These are phyloP conservation scores for Parnassius orleans DNA, from an alignment of 2,888 invertebrate species.

Conservation along the genomic window DNA sequence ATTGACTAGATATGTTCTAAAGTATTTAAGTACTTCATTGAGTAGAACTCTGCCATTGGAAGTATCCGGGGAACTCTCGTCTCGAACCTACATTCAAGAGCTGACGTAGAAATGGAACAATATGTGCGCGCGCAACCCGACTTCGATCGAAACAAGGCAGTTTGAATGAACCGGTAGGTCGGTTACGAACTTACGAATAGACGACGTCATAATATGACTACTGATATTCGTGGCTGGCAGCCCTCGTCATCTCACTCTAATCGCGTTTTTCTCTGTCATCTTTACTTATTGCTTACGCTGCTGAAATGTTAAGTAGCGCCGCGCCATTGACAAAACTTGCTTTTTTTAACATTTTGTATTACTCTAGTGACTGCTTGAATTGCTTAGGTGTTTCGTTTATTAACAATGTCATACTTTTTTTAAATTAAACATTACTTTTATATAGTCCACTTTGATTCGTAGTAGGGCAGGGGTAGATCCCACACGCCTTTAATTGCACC, in stretches of 20 bases:
- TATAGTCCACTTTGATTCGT: no score
- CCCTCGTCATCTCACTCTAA: conserved; percentile 18
- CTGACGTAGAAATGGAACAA: conserved; percentile 35
- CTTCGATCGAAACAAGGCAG: conserved; percentile 60
- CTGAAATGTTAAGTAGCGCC: no score
- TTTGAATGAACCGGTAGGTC: conserved; percentile 67
- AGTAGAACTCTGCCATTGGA: conserved; percentile 27
- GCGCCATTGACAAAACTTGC: no score
- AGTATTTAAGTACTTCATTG: neutral
- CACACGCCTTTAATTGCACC: no score
- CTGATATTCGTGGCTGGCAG: conserved; percentile 30
- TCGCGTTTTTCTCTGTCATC: conserved; percentile 6
- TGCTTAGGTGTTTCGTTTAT: no score
- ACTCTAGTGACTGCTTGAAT: no score
- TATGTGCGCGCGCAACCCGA: conserved; percentile 69
- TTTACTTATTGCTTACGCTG: neutral
- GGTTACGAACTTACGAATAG: conserved; percentile 51
- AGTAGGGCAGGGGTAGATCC: no score
- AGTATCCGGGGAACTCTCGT: conserved; percentile 28
- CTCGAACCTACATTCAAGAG: conserved; percentile 34
- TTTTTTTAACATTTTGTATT: no score
- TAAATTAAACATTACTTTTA: no score
- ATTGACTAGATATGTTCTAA: neutral
- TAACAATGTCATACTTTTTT: no score
- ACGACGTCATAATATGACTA: conserved; percentile 48